Conservation (phyloP, 2,113 vertebrate genomes). For the Austrofundulus limnaeus region DNA sequence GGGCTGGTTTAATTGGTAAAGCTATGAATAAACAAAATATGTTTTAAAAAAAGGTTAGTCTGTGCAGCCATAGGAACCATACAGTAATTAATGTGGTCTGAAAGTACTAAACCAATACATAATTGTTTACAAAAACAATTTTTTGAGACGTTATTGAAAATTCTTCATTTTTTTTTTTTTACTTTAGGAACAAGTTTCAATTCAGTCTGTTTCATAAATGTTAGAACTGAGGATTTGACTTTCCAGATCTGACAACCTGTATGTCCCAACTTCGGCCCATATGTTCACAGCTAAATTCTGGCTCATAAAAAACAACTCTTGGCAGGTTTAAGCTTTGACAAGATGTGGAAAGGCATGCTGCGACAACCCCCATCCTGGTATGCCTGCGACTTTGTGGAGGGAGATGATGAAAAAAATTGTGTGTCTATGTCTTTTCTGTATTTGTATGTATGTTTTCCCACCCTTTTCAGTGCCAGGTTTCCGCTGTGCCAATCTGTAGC, state of each 20-base stretch:
- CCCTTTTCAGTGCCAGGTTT: conserved; percentile 56
- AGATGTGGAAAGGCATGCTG: conserved; percentile 60
- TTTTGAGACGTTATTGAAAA: no score
- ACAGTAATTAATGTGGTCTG: no score
- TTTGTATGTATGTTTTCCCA: not conserved
- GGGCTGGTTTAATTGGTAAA: no score
- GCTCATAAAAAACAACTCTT: conserved; percentile 42
- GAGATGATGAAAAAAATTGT: conserved; percentile 9
- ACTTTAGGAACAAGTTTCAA: not conserved
- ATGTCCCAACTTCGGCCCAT: conserved; percentile 31
- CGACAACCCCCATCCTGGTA: conserved; percentile 47
- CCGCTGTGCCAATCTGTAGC: conserved; percentile 71
- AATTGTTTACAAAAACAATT: no score
- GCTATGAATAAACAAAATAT: no score
- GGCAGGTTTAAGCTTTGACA: conserved; percentile 46
- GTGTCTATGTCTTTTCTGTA: conserved; percentile 23
- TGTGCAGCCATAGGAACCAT: no score
- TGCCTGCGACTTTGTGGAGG: conserved; percentile 35
- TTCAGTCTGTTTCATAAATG: not conserved
- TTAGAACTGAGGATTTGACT: not conserved
- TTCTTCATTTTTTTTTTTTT: not conserved
- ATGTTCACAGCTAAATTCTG: conserved; percentile 52
- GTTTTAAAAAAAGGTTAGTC: no score
- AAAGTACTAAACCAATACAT: no score
- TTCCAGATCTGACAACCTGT: conserved; percentile 22